These are phyloP conservation scores for Sialis fuliginosa DNA, from an alignment of 2,888 invertebrate genomes.

Conservation along the genomic window DNA sequence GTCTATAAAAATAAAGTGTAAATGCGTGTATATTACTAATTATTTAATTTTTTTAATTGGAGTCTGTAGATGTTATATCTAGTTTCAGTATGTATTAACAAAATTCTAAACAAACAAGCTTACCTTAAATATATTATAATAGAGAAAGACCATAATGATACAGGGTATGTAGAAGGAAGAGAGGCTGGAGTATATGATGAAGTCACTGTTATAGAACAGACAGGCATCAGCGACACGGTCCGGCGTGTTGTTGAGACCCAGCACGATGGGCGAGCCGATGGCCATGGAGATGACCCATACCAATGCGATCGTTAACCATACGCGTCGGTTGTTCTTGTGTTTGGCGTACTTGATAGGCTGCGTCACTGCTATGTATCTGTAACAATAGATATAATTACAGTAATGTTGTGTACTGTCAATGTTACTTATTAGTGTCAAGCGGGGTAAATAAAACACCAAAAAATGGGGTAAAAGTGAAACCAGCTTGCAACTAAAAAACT, in stretches of 20 bases:
- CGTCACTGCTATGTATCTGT: slow-evolving; percentile 96
- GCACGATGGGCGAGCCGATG: slow-evolving; percentile 89
- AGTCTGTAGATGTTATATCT: no score
- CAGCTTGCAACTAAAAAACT: no score
- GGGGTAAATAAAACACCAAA: no score
- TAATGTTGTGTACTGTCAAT: background rate
- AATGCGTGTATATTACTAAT: no score
- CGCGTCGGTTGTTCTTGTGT: slow-evolving; percentile 89
- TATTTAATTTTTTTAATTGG: no score
- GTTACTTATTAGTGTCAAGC: no score
- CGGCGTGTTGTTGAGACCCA: slow-evolving; percentile 89
- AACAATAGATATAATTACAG: slow-evolving; percentile 15
- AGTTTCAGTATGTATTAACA: background rate
- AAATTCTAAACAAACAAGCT: slow-evolving; percentile 14
- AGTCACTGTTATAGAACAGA: slow-evolving; percentile 94
- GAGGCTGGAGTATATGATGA: slow-evolving; percentile 93
- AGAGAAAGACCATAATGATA: slow-evolving; percentile 94
- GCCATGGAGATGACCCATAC: slow-evolving; percentile 93
- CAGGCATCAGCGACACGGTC: slow-evolving; percentile 71
- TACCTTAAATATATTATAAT: slow-evolving; percentile 95
- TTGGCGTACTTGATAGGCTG: slow-evolving; percentile 98
- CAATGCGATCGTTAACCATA: slow-evolving; percentile 84
- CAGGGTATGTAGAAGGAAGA: slow-evolving; percentile 98
- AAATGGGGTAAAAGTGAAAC: no score
- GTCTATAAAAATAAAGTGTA: no score